phyloP scores from a whole-genome alignment of 2,113 vertebrate genomes.

The Neogale vison region DNA sequence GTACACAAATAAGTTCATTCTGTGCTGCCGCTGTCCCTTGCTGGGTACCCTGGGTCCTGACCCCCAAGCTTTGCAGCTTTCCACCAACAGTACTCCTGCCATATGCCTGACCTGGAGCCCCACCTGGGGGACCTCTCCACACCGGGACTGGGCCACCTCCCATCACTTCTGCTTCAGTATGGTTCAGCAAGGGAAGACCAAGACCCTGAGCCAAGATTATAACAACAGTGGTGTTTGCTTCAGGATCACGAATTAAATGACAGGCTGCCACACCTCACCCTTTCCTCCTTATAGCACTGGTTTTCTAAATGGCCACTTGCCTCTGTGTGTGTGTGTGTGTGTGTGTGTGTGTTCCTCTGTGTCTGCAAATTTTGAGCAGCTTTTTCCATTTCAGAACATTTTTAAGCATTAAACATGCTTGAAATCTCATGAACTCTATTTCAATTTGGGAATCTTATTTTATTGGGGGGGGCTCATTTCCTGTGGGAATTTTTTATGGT shows the following conservation, averaged over 20 bases:
- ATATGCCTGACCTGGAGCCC: not conserved
- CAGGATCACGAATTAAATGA: not conserved
- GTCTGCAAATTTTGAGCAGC: not conserved
- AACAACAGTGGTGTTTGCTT: not conserved
- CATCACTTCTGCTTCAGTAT: too few species aligned
- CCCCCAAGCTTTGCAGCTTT: not conserved
- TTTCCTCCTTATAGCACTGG: not conserved
- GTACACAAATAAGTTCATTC: not conserved
- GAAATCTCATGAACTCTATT: not conserved
- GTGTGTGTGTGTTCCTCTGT: not conserved
- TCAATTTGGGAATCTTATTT: conserved; percentile 37
- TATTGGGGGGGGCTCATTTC: conserved; percentile 15
- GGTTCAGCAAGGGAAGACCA: not conserved
- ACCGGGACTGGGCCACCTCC: not conserved
- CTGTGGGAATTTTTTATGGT: conserved; percentile 57
- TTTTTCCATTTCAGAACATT: not conserved
- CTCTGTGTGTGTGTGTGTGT: not conserved
- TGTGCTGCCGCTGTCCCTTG: not conserved
- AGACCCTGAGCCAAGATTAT: not conserved
- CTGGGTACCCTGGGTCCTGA: not conserved
- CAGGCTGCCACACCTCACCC: not conserved
- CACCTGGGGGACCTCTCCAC: not conserved
- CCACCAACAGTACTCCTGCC: not conserved
- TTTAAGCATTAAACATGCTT: not conserved
- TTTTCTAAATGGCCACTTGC: not conserved